These are phyloP conservation scores for Melanchra persicariae DNA, from an alignment of 2,888 invertebrate species.

Conservation along the genomic window DNA sequence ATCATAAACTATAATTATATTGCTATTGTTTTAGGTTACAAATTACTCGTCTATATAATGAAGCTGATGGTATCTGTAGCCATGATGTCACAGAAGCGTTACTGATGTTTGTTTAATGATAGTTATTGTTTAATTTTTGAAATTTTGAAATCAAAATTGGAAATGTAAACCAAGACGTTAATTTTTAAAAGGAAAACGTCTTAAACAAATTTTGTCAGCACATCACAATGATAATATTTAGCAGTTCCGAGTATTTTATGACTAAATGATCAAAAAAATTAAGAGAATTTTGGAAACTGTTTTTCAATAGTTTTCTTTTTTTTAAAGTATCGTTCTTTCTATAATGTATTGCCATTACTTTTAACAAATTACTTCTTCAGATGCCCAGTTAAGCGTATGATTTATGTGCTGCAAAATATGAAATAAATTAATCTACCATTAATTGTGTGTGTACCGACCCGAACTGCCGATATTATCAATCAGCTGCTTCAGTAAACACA, in stretches of 20 bases:
- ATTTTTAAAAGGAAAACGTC: too few relatives aligned
- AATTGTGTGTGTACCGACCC: conserved; percentile 34
- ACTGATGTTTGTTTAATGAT: conserved; percentile 1
- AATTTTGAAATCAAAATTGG: not conserved
- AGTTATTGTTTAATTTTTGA: conserved; percentile 8
- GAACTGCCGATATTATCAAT: conserved; percentile 48
- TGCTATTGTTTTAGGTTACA: conserved; percentile 49
- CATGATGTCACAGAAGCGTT: not conserved
- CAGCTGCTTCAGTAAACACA: conserved; percentile 49
- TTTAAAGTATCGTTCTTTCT: too few relatives aligned
- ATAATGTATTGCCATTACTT: not conserved
- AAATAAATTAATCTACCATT: conserved; percentile 30
- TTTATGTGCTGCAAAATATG: conserved; percentile 18
- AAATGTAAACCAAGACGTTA: too few relatives aligned
- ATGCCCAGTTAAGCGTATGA: conserved; percentile 8
- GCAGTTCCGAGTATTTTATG: not conserved
- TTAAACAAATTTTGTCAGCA: not conserved
- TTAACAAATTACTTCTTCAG: not conserved
- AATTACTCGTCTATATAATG: conserved; percentile 10
- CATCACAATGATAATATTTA: not conserved
- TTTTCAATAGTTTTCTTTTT: not conserved
- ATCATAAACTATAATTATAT: conserved; percentile 43
- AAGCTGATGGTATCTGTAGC: not conserved
- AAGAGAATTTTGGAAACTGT: not conserved
- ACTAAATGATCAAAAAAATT: not conserved